Evolutionary conservation across 2,888 invertebrate species (phyloP).

Genomic region (Monochamus alternatus): DNA sequence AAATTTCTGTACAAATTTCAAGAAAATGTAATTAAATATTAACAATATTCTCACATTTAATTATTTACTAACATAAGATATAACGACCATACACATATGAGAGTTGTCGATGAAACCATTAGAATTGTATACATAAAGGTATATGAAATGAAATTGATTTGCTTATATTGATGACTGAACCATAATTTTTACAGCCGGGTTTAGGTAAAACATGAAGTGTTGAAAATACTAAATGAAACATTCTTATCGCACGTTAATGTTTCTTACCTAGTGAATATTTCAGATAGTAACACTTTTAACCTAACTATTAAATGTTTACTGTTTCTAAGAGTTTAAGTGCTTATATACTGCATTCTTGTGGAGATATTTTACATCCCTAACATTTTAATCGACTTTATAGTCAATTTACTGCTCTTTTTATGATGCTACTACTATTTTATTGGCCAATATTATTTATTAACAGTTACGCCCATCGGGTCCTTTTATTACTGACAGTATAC

Average conservation of each 20-base stretch:
- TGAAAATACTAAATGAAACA: no score
- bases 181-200: no score
- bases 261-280: neutral
- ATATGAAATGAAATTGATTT: no score
- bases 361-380: neutral
- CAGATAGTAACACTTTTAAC: neutral
- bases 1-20: no score
- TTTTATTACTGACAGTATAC: neutral
- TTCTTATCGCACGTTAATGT: neutral
- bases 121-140: no score
- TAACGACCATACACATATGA: no score
- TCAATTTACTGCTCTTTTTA: conserved; percentile 6
- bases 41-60: no score
- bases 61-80: no score
- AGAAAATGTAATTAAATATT: no score
- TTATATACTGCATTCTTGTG: neutral
- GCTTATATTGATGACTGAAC: no score
- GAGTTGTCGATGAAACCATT: no score
- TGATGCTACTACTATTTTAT: conserved; percentile 1
- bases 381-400: conserved; percentile 6
- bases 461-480: neutral
- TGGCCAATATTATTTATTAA: conserved; percentile 8
- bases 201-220: no score
- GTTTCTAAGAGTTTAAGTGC: neutral
- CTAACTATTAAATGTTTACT: neutral